Evolutionary conservation across 2,888 invertebrate species (phyloP), one percentile per base, ranked within the genome.

Genomic region (Synanthedon vespiformis): DNA sequence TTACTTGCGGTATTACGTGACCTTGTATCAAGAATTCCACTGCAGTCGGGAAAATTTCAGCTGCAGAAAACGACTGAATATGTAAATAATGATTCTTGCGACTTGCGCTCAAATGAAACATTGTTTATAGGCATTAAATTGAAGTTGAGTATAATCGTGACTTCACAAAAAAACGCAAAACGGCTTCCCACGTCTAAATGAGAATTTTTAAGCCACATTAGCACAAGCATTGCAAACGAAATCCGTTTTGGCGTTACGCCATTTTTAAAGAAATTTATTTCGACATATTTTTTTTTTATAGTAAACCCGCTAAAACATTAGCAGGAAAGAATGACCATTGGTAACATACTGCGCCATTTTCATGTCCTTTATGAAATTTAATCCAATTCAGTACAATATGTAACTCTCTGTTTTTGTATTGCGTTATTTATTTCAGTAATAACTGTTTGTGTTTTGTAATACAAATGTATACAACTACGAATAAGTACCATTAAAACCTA

Each of bases 1-100:
- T 44, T 44, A 44, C 44, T 44, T 53, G 53, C 53, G 50, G 50
- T 44, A 53, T 13, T 48, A 51, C 53, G 53, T 53, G 53, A 50
- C 53, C 50, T 50, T 53, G 50, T 50, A 49, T 53, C 48, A 44
- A 47, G 50, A 50, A 53, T 53, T 53, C 50, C 53, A 48, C 53
- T 53, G 53, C 53, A 53, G 53, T 53, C 44, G 44, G 44, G 14
- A 44, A 44, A 44, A 8, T 44, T 44, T 44, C 44, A 44, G 14
- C 13, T 44, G 44, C 13, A 13, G 44, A 44, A 44, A 44, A 44
- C 14, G 44, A 44, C 44, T 14, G 14, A 44, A 44, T 44, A 44
- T 44, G 44, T 14, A 44, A 44, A 44, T 44, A 44, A 44, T 44
- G 44, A 2, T 14, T 14, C 14, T 13, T 4, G 14, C 44, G 6